Conservation (phyloP, 2,888 invertebrate species). For the Trichopria drosophilae region DNA sequence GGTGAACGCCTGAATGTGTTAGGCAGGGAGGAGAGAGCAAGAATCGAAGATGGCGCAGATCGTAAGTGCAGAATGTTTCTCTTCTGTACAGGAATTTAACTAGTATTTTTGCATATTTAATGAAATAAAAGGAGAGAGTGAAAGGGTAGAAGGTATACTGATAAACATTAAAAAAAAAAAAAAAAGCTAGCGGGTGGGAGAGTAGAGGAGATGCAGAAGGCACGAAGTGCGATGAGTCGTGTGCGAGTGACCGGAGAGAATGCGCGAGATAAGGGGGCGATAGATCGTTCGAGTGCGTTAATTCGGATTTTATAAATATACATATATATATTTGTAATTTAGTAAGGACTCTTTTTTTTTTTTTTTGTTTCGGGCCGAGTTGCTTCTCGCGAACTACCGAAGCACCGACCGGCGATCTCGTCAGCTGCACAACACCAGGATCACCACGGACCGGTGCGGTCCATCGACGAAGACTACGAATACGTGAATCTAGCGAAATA, state of each 20-base stretch:
- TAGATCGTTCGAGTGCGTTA: slow-evolving; percentile 41
- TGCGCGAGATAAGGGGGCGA: slow-evolving; percentile 16
- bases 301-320: slow-evolving; percentile 46
- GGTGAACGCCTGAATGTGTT: slow-evolving; percentile 12
- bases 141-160: slow-evolving; percentile 9
- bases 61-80: too few species aligned
- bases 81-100: slow-evolving; percentile 56
- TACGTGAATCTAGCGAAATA: background rate
- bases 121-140: slow-evolving; percentile 5
- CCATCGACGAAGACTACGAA: slow-evolving; percentile 1
- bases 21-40: slow-evolving; percentile 2
- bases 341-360: slow-evolving; percentile 20
- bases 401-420: slow-evolving; percentile 12
- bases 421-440: slow-evolving; percentile 25
- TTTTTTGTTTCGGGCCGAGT: too few species aligned
- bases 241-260: too few species aligned
- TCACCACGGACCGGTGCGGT: too few species aligned
- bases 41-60: slow-evolving; percentile 10
- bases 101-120: slow-evolving; percentile 56
- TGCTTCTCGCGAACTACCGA: background rate
- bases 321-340: slow-evolving; percentile 45
- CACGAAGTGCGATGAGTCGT: too few species aligned
- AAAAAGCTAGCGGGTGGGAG: too few species aligned
- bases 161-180: too few species aligned
- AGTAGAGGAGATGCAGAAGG: too few species aligned